Conservation (phyloP, 2,113 vertebrate genomes). For the Tychaedon coryphoeus region DNA sequence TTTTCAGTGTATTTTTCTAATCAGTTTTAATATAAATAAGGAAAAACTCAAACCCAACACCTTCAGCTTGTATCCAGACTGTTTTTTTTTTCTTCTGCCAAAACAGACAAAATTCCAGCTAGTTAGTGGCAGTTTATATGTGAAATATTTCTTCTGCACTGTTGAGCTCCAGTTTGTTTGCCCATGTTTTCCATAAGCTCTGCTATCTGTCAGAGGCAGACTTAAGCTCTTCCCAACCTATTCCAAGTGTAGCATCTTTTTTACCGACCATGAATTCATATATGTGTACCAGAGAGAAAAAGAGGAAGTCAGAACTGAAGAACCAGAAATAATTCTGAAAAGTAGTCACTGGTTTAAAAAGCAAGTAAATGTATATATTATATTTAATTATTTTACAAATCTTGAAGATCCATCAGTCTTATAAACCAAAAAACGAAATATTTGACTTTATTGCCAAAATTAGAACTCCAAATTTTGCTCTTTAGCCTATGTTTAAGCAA, state of each 20-base stretch:
- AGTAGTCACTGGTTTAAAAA: neutral
- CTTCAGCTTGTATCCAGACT: neutral
- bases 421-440: rapidly evolving
- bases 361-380: rapidly evolving
- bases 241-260: neutral
- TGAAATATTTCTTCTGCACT: neutral
- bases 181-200: neutral
- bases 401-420: neutral
- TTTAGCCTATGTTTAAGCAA: neutral
- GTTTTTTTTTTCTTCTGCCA: neutral
- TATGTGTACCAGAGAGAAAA: neutral
- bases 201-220: neutral
- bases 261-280: neutral
- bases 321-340: neutral
- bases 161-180: neutral
- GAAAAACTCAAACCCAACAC: neutral
- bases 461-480: neutral
- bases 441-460: neutral
- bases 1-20: neutral
- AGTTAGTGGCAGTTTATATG: neutral
- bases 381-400: neutral
- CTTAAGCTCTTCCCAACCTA: neutral
- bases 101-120: neutral
- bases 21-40: neutral
- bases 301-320: neutral